Base-by-base conservation (phyloP, 2,888 invertebrate species). In the Drosophila kanekoi region DNA sequence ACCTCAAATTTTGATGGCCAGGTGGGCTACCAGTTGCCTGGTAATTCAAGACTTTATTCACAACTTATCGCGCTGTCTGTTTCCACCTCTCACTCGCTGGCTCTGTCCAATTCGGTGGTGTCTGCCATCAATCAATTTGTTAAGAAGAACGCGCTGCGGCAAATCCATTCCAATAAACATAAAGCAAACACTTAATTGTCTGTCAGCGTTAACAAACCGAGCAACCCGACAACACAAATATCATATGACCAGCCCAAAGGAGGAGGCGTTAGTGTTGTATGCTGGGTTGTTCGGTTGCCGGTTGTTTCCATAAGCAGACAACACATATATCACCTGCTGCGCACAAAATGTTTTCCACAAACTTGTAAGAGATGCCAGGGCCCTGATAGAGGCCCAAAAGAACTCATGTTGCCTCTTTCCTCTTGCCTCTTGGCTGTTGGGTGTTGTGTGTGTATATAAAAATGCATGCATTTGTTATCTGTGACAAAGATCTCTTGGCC, bases 141-240 rank as follows among this genome's bases (percentile, higher is more conserved):
- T 87, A 83, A 86, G 87, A 80, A 60, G 87, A 65, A 52, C 62
- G 81, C 56, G 77, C 57, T 58, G 60, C 67, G 72, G 66, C 67
- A 68, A 80, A 87, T 89, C 85, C 86, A 87, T 85, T 85, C 88
- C 85, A 89, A 85, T 85, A 85, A 85, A 85, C 89, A 85, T 86
- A 86, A 86, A 86, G 88, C 85, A 89, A 82, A 87, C 88, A 86
- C 89, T 86, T 86, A 86, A 86, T 86, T 86, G 85, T 87, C 89
- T 86, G 89, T 89, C 89, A 86, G 84, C 83, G 85, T 86, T 85
- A 85, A 85, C 89, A 89, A 84, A 84, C 89, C 87, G 87, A 87
- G 77, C 77, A 68, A 76, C 79, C 76, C 77, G 77, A 79, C 87
- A 88, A 84, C 84, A 89, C 81, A 89, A 87, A 81, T 89, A 84